Evolutionary conservation across 2,888 invertebrate genomes (phyloP).

Genomic region (Limnephilus lunatus): DNA sequence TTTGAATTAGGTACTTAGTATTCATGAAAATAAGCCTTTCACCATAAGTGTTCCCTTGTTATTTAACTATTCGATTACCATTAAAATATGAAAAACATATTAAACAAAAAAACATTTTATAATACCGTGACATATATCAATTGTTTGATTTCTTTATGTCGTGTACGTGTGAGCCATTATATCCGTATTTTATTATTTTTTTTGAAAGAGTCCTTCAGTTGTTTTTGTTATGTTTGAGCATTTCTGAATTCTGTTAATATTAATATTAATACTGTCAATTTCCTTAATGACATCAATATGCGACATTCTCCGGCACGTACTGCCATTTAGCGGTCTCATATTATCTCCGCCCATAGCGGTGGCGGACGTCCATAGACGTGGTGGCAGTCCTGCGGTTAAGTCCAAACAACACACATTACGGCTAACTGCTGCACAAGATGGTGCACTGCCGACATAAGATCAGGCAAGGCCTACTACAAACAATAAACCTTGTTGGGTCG

Average conservation of each 20-base stretch:
- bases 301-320: slow-evolving; percentile 46
- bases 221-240: background rate
- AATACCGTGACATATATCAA: too few species aligned
- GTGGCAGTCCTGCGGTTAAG: slow-evolving; percentile 61
- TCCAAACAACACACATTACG: slow-evolving; percentile 65
- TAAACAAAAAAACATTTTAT: too few species aligned
- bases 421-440: slow-evolving; percentile 65
- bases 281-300: slow-evolving; percentile 52
- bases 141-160: too few species aligned
- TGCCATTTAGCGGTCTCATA: slow-evolving; percentile 53
- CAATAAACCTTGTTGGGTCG: slow-evolving; percentile 10
- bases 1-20: too few species aligned
- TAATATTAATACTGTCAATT: background rate
- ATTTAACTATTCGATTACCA: too few species aligned
- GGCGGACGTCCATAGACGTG: slow-evolving; percentile 16
- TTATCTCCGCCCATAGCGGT: slow-evolving; percentile 15
- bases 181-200: too few species aligned
- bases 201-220: background rate
- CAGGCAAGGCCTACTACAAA: slow-evolving; percentile 30
- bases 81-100: too few species aligned
- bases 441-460: slow-evolving; percentile 52
- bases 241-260: background rate
- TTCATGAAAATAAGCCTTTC: too few species aligned
- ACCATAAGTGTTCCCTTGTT: too few species aligned
- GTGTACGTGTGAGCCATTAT: too few species aligned